phyloP scores from a whole-genome alignment of 1,140 invertebrate species.

The Chrysomallon squamiferum region DNA sequence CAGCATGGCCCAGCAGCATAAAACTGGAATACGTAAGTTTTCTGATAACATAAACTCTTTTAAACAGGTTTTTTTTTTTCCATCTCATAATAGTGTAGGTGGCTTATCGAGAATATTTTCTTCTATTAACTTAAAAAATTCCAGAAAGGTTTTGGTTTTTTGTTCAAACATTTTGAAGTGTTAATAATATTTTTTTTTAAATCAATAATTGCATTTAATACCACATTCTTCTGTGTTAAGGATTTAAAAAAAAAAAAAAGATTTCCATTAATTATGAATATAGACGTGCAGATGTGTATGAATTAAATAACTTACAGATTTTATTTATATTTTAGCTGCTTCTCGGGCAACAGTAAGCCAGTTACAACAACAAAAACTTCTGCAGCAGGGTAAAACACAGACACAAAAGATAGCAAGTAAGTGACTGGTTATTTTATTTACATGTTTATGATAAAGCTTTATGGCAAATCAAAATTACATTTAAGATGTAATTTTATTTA shows the following conservation, averaged over 20 bases:
- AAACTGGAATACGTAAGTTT: slow-evolving; percentile 37
- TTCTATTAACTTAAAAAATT: neutral
- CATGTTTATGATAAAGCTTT: neutral
- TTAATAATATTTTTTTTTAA: neutral
- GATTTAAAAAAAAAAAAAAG: too few species aligned
- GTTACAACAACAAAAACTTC: slow-evolving; percentile 34
- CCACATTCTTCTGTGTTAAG: too few species aligned
- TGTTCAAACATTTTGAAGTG: neutral
- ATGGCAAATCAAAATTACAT: neutral
- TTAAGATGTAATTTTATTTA: neutral
- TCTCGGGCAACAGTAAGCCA: slow-evolving; percentile 37
- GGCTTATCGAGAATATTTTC: neutral
- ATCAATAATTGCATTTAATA: neutral
- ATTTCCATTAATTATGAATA: too few species aligned
- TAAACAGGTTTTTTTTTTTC: neutral
- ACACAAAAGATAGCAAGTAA: slow-evolving; percentile 44
- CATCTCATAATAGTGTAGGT: neutral
- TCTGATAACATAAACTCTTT: neutral
- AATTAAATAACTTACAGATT: too few species aligned
- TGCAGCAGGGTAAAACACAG: slow-evolving; percentile 25
- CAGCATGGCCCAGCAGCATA: slow-evolving; percentile 42
- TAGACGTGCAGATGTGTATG: too few species aligned
- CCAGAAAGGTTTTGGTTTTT: neutral
- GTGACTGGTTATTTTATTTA: neutral
- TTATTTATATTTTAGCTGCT: slow-evolving; percentile 25